These are phyloP conservation scores for Oreohelix idahoensis DNA, from an alignment of 1,140 invertebrate genomes.

Conservation along the genomic window DNA sequence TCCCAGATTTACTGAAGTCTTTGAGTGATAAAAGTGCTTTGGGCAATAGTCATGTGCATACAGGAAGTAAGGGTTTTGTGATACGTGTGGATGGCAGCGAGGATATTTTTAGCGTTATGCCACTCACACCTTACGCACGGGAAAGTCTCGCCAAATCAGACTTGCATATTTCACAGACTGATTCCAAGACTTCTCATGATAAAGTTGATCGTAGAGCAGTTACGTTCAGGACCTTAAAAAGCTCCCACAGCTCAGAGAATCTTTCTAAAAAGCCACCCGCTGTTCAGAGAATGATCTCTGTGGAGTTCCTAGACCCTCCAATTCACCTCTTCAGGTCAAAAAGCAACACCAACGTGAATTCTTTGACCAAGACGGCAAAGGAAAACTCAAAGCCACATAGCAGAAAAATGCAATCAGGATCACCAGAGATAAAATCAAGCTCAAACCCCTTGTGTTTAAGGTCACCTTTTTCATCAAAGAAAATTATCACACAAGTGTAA, in stretches of 20 bases:
- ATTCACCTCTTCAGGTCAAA: slow-evolving; percentile 16
- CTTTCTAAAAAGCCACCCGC: slow-evolving; percentile 20
- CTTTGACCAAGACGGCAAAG: not conserved
- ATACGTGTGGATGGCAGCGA: not conserved
- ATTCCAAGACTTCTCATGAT: not conserved
- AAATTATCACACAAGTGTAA: not conserved
- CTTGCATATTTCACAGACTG: slow-evolving; percentile 23
- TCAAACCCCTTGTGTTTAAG: not conserved
- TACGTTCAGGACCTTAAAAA: not conserved
- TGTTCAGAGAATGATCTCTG: slow-evolving; percentile 37
- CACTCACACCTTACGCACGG: slow-evolving; percentile 42
- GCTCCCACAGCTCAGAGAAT: slow-evolving; percentile 34
- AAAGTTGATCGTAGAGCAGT: not conserved
- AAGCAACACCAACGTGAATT: not conserved
- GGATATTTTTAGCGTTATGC: slow-evolving; percentile 35
- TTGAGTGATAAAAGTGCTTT: not conserved
- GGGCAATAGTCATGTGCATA: not conserved
- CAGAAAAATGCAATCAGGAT: not conserved
- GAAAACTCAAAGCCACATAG: not conserved
- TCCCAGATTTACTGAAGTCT: not conserved
- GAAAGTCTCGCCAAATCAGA: slow-evolving; percentile 40
- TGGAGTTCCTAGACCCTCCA: slow-evolving; percentile 48
- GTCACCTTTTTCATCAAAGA: not conserved
- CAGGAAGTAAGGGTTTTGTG: not conserved
- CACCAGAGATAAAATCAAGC: not conserved